These are phyloP conservation scores for Aphelocoma californica DNA, from an alignment of 2,797 vertebrate species.

Conservation along the genomic window DNA sequence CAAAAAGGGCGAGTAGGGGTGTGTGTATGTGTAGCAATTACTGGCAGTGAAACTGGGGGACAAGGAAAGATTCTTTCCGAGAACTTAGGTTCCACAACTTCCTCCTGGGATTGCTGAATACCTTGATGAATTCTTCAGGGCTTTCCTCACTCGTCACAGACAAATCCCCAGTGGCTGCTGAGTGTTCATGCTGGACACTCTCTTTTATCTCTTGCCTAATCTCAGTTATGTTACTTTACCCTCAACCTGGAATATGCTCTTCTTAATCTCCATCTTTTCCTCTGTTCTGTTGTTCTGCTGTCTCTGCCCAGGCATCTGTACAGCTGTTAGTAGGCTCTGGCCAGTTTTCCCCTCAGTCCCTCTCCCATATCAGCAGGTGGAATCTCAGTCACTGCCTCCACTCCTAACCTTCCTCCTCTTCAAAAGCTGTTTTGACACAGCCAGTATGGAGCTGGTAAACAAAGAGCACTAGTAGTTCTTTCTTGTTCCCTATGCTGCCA, in stretches of 20 bases:
- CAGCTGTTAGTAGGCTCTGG: neutral
- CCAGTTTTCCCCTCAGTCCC: neutral
- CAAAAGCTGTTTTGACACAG: neutral
- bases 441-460: neutral
- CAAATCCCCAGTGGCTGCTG: neutral
- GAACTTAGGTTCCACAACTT: neutral
- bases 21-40: neutral
- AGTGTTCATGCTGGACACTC: neutral
- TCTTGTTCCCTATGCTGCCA: neutral
- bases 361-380: neutral
- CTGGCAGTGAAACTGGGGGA: neutral
- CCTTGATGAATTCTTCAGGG: neutral
- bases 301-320: neutral
- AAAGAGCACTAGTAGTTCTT: neutral
- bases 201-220: neutral
- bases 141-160: neutral
- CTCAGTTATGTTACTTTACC: neutral
- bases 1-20: neutral
- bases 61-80: fast-evolving
- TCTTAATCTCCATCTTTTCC: neutral
- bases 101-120: neutral
- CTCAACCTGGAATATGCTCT: neutral
- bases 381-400: neutral
- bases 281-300: neutral
- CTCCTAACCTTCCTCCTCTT: neutral